Base-by-base conservation (phyloP, 2,113 vertebrate species). In the Anoura caudifer region DNA sequence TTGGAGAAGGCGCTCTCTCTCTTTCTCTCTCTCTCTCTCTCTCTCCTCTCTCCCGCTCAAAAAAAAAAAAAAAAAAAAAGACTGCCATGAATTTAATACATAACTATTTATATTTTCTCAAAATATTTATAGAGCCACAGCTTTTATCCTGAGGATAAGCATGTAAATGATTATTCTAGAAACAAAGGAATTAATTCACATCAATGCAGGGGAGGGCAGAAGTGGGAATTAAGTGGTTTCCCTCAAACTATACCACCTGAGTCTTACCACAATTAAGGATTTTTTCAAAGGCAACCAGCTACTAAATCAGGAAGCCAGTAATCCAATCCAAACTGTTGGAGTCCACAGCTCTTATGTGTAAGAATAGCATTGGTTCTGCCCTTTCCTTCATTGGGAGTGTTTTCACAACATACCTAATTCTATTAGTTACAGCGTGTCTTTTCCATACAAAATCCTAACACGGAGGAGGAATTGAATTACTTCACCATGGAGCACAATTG, bases 381-480 rank as follows among this genome's bases (percentile, higher is more conserved):
- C 65, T 69, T 69, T 87, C 41, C 31, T 90, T 63, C 5, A 7
- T 56, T 65, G 15, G 14, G 24, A 76, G 11, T 36, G 10, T 77
- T 79, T 94, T 59, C 47, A 73, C 92, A 80, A 88, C 38, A 41
- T 7, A 72, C 7, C 28, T 36, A 94, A 90, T 84, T 90, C 33
- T 94, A 16, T 87, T 90, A 82, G 69, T 96, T 72, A 88, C 82
- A 92, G 61, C 45, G 72, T 81, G 50, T 72, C 15, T 41, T 91
- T 92, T 90, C 69, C 7, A 31, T n/a, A 41, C 13, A 38, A 2
- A 70, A 36, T 56, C 56, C 33, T 59, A 47, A 90, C 38, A 47
- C 7, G 36, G 33, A 38, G 5, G 14, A 41, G 47, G 7, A 33
- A 36, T n/a, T 45, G 4, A 45, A 72, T 65, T 76, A 36, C 2